Evolutionary conservation across 2,888 invertebrate species (phyloP), one percentile per base, ranked within the genome.

Genomic region (Polymixis flavicincta): DNA sequence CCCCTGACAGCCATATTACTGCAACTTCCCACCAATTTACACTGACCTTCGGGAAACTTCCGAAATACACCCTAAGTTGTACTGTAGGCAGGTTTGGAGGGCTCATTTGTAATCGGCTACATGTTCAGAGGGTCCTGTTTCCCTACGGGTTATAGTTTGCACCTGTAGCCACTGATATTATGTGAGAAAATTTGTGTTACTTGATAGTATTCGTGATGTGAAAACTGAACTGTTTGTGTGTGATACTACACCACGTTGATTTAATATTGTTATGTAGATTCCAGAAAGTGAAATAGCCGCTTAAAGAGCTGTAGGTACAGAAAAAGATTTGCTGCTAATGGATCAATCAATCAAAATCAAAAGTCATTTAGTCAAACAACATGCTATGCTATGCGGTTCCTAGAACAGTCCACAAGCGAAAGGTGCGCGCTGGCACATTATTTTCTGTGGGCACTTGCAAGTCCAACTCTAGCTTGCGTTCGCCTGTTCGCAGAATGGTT

Each of bases 101-200:
- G 94, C 81, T 93, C 94, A 87, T 78, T 66, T 63, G 72, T 81
- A 76, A 85, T 86, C 93, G 94, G 94, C 87, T 90, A 90, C 89
- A 92, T 90, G 92, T 93, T 93, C 93, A 91, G 91, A 92, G 92
- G 93, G 93, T 91, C 92, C 91, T 91, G 89, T 89, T 90, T 89
- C 92, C 92, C 94, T 92, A 87, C 90, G 92, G 92, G 92, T 90
- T 90, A 93, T 95, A 95, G 95, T 94, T 94, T 94, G 94, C 95
- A 95, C 95, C 95, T 95, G 95, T 94, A 94, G 90, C 92, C 93
- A 85, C 91, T 88, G 92, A 93, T 95, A 95, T 94, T 94, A 93
- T 94, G 93, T 94, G 94, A 93, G 93, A 94, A 93, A 93, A 93
- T 95, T 92, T 91, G 92, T 92, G 91, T 91, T 91, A 92, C 92